Evolutionary conservation across 2,888 invertebrate genomes (phyloP).

Genomic region (Loripinus fragilis): DNA sequence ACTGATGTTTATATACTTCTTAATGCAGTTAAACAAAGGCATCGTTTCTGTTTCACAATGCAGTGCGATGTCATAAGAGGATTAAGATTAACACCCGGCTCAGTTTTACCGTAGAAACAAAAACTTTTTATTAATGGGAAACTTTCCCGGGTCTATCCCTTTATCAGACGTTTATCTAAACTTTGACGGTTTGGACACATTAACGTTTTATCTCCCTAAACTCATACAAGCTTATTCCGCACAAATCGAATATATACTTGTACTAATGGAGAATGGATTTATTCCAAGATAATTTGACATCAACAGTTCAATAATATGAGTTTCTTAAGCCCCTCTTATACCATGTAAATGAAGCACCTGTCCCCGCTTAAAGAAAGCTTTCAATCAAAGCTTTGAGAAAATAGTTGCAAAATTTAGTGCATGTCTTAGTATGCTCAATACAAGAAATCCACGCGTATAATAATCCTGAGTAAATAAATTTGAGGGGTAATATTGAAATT

Average conservation of each 20-base stretch:
- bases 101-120: too few relatives aligned
- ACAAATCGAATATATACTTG: slow-evolving; percentile 21
- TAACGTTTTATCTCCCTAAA: slow-evolving; percentile 9
- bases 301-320: slow-evolving; percentile 28
- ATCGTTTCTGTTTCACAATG: too few relatives aligned
- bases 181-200: slow-evolving; percentile 13
- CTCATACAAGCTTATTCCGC: slow-evolving; percentile 16
- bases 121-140: too few relatives aligned
- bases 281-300: slow-evolving; percentile 41
- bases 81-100: too few relatives aligned
- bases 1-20: too few relatives aligned
- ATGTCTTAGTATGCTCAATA: slow-evolving; percentile 30
- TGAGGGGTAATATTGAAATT: slow-evolving; percentile 51
- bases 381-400: slow-evolving; percentile 23
- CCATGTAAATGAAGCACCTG: slow-evolving; percentile 28
- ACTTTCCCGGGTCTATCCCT: not conserved
- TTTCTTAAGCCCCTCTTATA: slow-evolving; percentile 17
- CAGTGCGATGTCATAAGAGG: too few relatives aligned
- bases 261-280: slow-evolving; percentile 56
- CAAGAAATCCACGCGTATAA: slow-evolving; percentile 43
- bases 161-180: slow-evolving; percentile 14
- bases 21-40: too few relatives aligned
- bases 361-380: slow-evolving; percentile 17
- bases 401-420: slow-evolving; percentile 28
- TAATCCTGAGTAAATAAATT: slow-evolving; percentile 54